Evolutionary conservation across 2,113 vertebrate genomes (phyloP).

Genomic region (Cyanoderma ruficeps): DNA sequence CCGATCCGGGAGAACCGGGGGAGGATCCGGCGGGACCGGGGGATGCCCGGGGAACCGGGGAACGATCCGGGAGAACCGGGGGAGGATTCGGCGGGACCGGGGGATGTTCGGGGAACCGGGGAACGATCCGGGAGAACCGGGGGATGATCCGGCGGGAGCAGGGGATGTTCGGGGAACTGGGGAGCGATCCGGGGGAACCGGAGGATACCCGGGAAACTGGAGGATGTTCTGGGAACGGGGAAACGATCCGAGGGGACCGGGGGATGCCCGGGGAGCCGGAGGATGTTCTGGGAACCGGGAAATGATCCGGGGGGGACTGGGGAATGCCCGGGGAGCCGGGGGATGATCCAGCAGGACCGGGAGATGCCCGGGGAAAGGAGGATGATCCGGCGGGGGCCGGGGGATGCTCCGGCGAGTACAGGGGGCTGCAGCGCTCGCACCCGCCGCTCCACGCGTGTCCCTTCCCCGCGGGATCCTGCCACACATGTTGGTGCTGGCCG

Average conservation of each 20-base stretch:
- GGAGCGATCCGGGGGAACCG: not conserved
- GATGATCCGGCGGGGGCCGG: not conserved
- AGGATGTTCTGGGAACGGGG: not conserved
- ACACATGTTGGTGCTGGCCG: not conserved
- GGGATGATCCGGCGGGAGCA: too few relatives aligned
- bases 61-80: too few relatives aligned
- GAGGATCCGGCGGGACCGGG: fast-evolving
- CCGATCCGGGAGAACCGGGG: not conserved
- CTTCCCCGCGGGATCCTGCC: not conserved
- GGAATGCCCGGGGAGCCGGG: too few relatives aligned
- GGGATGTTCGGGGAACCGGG: not conserved
- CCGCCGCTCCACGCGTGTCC: not conserved
- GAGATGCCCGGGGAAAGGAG: fast-evolving
- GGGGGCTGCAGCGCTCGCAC: not conserved
- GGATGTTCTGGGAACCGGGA: too few relatives aligned
- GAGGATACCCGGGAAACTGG: too few relatives aligned
- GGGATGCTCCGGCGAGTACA: not conserved
- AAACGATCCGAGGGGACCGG: too few relatives aligned
- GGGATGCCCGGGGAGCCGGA: fast-evolving
- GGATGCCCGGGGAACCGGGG: fast-evolving
- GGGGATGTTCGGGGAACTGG: too few relatives aligned
- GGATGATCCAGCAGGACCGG: not conserved
- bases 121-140: too few relatives aligned
- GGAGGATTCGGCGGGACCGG: too few relatives aligned
- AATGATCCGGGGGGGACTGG: too few relatives aligned